Base-by-base conservation (phyloP, 2,888 invertebrate species). In the Lymantria dispar region DNA sequence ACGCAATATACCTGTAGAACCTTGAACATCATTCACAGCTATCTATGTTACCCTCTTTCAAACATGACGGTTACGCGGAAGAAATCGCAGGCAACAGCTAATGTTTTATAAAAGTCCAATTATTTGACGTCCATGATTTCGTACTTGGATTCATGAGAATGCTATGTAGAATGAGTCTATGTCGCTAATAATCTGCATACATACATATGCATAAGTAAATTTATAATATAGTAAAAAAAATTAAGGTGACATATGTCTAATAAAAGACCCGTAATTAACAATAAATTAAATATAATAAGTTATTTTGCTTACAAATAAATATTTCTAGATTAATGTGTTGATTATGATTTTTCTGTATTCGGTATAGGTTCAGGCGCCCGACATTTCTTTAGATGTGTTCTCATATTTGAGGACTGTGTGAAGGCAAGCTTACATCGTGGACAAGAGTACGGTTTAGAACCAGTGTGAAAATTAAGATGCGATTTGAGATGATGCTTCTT, bases 401-500 rank as follows among this genome's bases (percentile, higher is more conserved):
- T 92, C 96, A 96, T 97, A 73, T 97, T 97, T 64, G 96, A 96
- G 44, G 96, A 96, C 80, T 96, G 96, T 0, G 96, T 96, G 77
- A 97, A 97, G 10, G 95, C 93, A 38, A 96, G 92, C 11, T 94
- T 94, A 76, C 96, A 97, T 1, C 81, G 78, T 0, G 89, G 88
- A 50, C 89, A 88, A 0, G 85, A 78, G 75, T 96, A 96, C 0
- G 96, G 96, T 72, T 96, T 96, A 47, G 95, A 93, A 0, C 96
- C 96, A 0, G 96, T 96, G 79, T 97, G 96, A 75, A 95, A 96
- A 80, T 96, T 96, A 72, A 96, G 92, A 77, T 97, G 96, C 0
- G 96, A 96, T 81, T 96, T 96, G 41, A 97, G 88, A 69, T 97
- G 96, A 71, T 96, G 96, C 65, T 96, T 96, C 85, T 96, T 96